phyloP scores from a whole-genome alignment of 2,888 invertebrate genomes.

The Sisyra terminalis region DNA sequence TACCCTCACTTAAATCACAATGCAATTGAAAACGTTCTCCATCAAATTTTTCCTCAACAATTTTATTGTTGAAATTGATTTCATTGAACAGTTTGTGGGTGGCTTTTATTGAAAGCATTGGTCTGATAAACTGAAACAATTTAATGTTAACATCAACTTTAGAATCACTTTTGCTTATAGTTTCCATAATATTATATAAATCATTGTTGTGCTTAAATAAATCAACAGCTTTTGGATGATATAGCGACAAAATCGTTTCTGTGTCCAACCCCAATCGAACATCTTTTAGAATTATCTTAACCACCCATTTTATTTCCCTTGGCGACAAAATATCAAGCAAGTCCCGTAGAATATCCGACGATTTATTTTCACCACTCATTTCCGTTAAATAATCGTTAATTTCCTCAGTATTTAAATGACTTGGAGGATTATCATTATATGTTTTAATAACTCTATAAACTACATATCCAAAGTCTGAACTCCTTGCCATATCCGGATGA shows the following conservation, averaged over 20 bases:
- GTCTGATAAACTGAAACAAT: conserved; percentile 66
- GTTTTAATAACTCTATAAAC: conserved; percentile 52
- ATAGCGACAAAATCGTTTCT: conserved; percentile 48
- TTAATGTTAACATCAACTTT: neutral
- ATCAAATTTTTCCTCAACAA: conserved; percentile 79
- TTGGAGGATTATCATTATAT: conserved; percentile 27
- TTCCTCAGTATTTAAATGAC: conserved; percentile 43
- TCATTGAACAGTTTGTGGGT: conserved; percentile 1
- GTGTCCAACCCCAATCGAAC: conserved; percentile 60
- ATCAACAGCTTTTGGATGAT: conserved; percentile 68
- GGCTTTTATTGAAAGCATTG: conserved; percentile 54
- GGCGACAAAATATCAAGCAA: conserved; percentile 52
- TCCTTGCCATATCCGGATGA: conserved; percentile 23
- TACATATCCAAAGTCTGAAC: conserved; percentile 66
- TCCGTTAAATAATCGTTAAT: conserved; percentile 49
- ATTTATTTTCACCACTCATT: neutral
- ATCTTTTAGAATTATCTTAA: conserved; percentile 74
- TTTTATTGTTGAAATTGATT: conserved; percentile 12
- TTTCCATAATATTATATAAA: conserved; percentile 40
- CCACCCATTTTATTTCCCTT: conserved; percentile 77
- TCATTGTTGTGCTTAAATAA: conserved; percentile 53
- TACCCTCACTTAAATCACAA: conserved; percentile 39
- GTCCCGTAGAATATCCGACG: neutral
- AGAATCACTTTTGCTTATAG: neutral
- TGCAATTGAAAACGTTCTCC: conserved; percentile 90